Base-by-base conservation (phyloP, 2,888 invertebrate species). In the Lordiphosa fenestrarum region DNA sequence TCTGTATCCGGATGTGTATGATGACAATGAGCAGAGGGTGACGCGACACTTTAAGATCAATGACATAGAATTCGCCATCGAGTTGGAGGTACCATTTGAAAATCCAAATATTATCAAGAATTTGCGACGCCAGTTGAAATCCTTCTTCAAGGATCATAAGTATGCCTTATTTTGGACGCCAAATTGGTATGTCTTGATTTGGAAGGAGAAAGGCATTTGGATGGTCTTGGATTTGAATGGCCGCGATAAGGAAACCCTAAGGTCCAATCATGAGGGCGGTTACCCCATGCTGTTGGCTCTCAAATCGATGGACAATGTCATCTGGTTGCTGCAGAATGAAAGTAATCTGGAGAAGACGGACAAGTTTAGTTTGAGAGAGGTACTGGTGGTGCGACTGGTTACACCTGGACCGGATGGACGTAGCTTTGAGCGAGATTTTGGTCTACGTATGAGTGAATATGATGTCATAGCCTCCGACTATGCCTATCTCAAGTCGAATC, bases 161-260 rank as follows among this genome's bases (percentile, higher is more conserved):
- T 75, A 80, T 47, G 80, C 76, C 0, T 39, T 89, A 0, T 56
- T 88, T 15, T 77, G 62, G 19, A 63, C 87, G 0, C 69, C 64
- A 0, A 50, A 62, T n/a, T 76, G 71, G 57, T 89, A 89, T 67
- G 41, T 76, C n/a, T 47, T 89, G 15, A 70, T 89, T 3, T 89
- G 89, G 89, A 84, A 72, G 35, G 76, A 85, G 2, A 51, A 52
- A 0, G 84, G 78, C 2, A 66, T 81, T 2, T 89, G 78, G 69
- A 85, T 89, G 66, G 71, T 89, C 0, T 75, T 89, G 25, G 89
- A 89, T 59, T 69, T 84, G 36, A 86, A 85, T 57, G 89, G 89
- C 0, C 74, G 89, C 2, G 69, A 85, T 3, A 21, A 41, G 10
- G 58, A 57, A 0, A 81, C 84, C 6, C 66, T 87, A 6, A 56